Conservation (phyloP, 1,140 invertebrate species). For the Doryteuthis pealeii region DNA sequence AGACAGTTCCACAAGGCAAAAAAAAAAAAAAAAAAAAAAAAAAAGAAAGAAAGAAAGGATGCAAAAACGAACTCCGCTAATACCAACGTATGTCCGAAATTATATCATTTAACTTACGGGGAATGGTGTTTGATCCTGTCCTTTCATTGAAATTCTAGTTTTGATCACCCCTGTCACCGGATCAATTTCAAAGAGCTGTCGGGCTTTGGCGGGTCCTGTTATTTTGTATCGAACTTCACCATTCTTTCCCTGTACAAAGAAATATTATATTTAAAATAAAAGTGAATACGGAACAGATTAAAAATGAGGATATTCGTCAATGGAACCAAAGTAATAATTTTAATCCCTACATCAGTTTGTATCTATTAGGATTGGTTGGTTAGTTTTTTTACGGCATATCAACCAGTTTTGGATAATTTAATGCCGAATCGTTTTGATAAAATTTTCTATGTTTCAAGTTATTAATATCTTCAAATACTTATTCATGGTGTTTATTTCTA, state of each 20-base stretch:
- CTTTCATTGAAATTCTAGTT: conserved; percentile 16
- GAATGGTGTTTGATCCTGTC: not conserved
- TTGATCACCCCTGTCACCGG: conserved; percentile 27
- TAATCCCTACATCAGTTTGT: no score
- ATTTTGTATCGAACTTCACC: conserved; percentile 34
- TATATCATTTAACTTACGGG: not conserved
- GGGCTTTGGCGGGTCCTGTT: conserved; percentile 23
- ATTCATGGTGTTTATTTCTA: no score
- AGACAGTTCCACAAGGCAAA: not conserved
- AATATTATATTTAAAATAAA: no score
- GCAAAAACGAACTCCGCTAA: not conserved
- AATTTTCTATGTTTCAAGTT: no score
- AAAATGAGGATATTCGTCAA: no score
- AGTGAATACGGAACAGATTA: no score
- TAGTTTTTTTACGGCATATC: no score
- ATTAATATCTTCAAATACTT: no score
- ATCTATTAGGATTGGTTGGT: no score
- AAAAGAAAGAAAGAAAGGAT: not conserved
- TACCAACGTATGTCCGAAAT: not conserved
- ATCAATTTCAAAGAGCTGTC: conserved; percentile 33
- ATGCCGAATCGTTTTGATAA: no score
- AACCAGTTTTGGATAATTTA: no score
- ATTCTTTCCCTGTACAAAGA: conserved; percentile 22
- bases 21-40: conserved; percentile 2
- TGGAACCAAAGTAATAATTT: no score